Conservation (phyloP, 2,888 invertebrate genomes). For the Hoplodrina blanda region DNA sequence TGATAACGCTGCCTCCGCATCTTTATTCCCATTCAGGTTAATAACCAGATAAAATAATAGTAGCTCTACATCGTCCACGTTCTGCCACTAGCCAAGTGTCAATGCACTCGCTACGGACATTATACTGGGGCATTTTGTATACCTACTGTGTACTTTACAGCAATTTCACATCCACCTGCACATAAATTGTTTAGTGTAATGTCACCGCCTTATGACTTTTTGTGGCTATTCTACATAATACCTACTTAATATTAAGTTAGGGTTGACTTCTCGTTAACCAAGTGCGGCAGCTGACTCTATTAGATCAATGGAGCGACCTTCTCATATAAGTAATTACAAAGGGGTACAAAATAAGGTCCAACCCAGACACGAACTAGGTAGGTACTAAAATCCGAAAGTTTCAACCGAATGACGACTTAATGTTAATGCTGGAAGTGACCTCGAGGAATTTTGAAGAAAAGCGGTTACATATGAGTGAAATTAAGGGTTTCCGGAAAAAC, state of each 20-base stretch:
- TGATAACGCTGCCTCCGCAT: conserved; percentile 58
- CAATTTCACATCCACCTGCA: conserved; percentile 61
- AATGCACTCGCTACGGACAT: conserved; percentile 72
- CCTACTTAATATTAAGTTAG: neutral
- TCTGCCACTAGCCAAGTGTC: conserved; percentile 69
- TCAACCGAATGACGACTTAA: too few species aligned
- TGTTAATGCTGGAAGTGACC: neutral
- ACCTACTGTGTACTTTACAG: conserved; percentile 56
- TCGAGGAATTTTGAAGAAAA: neutral
- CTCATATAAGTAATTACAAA: neutral
- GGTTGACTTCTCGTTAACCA: neutral
- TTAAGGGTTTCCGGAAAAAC: too few species aligned
- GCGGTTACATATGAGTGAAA: too few species aligned
- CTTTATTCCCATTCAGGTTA: conserved; percentile 69
- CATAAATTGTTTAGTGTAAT: conserved; percentile 47
- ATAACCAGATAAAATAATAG: conserved; percentile 72
- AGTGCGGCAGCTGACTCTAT: neutral
- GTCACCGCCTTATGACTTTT: conserved; percentile 24
- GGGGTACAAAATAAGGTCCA: neutral
- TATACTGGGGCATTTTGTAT: conserved; percentile 66
- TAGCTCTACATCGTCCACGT: conserved; percentile 60
- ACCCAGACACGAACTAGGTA: neutral
- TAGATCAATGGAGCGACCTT: neutral
- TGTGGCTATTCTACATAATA: neutral
- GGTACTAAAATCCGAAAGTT: neutral